Evolutionary conservation across 37 sponge, comb jelly and placozoan genomes (phyloP).

Genomic region (Oscarella lobularis): DNA sequence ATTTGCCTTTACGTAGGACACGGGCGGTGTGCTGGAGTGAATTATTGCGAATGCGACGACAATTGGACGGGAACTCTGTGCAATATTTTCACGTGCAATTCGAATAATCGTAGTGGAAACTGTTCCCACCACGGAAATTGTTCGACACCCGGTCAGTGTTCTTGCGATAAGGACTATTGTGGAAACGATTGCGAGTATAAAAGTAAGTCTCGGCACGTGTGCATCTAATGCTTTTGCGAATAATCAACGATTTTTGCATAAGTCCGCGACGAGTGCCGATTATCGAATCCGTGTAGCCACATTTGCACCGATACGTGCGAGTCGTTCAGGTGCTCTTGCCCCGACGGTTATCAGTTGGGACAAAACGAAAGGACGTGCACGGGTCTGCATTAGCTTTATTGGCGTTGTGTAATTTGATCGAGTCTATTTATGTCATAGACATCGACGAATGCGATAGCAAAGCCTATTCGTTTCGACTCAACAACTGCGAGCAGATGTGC

Average conservation of each 20-base stretch:
- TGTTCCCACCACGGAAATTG: not conserved
- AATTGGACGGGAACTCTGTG: not conserved
- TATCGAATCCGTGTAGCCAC: not conserved
- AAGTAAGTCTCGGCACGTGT: no score
- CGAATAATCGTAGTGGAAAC: not conserved
- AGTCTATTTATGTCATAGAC: no score
- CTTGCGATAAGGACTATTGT: not conserved
- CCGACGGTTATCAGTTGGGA: not conserved
- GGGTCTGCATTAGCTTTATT: no score
- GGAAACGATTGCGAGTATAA: not conserved
- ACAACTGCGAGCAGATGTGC: conserved; percentile 5
- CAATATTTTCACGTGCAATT: not conserved
- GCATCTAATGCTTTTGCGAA: no score
- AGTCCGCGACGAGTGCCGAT: no score
- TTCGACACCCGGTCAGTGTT: not conserved
- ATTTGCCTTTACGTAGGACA: not conserved
- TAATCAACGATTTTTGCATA: no score
- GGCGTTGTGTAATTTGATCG: no score
- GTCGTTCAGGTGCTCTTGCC: not conserved
- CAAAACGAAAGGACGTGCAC: no score
- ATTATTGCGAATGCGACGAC: not conserved
- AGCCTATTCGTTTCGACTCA: not conserved
- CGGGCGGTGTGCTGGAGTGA: not conserved
- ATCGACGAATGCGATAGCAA: not conserved
- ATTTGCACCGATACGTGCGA: not conserved